Base-by-base conservation (phyloP, 1,140 invertebrate species). In the Calephelis nemesis region DNA sequence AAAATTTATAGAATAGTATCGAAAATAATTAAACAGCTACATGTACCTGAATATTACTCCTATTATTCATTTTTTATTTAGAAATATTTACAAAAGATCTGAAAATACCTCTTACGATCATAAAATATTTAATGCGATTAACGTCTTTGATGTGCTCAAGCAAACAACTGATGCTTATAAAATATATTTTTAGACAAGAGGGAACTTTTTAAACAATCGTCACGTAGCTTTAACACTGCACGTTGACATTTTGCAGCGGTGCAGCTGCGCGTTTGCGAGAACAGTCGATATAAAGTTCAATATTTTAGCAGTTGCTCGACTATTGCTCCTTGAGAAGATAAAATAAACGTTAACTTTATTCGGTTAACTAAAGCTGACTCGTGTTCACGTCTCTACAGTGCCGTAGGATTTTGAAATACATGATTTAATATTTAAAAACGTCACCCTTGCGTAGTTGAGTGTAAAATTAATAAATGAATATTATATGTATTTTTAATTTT, bases 131-230 rank as follows among this genome's bases (percentile, higher is more conserved):
- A 11, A 19, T 30, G 11, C 19, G 52, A 54, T 54, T 54, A 54
- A 19, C 54, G 39, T 58, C 54, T 58, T 58, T 58, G 54, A 58
- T 58, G 54, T 39, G 3, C 54, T 30, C 30, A 30, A 58, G 54
- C 54, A 58, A 58, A 39, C 54, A 58, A 58, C 54, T 58, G 54
- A 58, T 58, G 52, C 52, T 58, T 58, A 58, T 58, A 58, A 58
- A 58, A 58, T 58, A 58, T 58, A 58, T 58, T 58, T 58, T 58
- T 58, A 58, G 52, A 58, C 52, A 30, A 54, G 10, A 58, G 52
- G 52, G 6, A 58, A 58, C 52, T 58, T 58, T 19, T 58, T 58
- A 58, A 11, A 30, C 19, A 30, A 58, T 58, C 52, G 52, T 58
- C 52, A 58, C 52, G 52, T 58, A 58, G 52, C 52, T 58, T 39